Evolutionary conservation across 2,113 vertebrate genomes (phyloP), one percentile per base, ranked within the genome.

Genomic region (Cyprinodon tularosa): DNA sequence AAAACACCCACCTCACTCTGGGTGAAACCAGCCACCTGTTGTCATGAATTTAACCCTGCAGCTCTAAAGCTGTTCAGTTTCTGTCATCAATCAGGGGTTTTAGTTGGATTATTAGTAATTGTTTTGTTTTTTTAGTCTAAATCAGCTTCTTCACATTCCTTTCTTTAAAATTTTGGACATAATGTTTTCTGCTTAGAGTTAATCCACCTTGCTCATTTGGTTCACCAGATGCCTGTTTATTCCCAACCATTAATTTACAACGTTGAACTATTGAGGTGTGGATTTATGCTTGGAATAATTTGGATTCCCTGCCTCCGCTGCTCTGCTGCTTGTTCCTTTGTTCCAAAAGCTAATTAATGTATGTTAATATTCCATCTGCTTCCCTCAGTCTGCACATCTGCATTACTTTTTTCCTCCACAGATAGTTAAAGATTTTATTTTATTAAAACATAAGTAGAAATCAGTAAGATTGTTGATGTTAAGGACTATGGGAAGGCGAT

Each of bases 21-120:
- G 37, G 65, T 66, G 67, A 76, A 84, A 84, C 22, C 61, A 44
- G 71, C 38, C 87, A 83, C 80, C 73, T 82, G 81, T 84, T 83
- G 14, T 39, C 74, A 10, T 44, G 37, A 36, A 22, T 10, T 45
- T 38, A 71, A 12, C 50, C 17, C 20, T 20, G 50, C 20, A 36
- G 12, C 36, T 4, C 36, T 62, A 12, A 17, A 40, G 13, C 38
- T 64, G 14, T 17, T 1, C 9, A 7, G 17, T 57, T 57, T 63
- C 40, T 48, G n/a, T 5, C 13, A 39, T 20, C 0, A 63, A 75
- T 39, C 3, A 36, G 40, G 3, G 36, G 66, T 5, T 63, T 69
- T 69, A 36, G 62, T 59, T n/a, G 11, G 20, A 13, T 12, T 6
- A 42, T 44, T 17, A 17, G 61, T 38, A 29, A 29, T 29, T 29